Evolutionary conservation across 1,140 invertebrate genomes (phyloP), one percentile per base, ranked within the genome.

Genomic region (Solenopsis fugax): DNA sequence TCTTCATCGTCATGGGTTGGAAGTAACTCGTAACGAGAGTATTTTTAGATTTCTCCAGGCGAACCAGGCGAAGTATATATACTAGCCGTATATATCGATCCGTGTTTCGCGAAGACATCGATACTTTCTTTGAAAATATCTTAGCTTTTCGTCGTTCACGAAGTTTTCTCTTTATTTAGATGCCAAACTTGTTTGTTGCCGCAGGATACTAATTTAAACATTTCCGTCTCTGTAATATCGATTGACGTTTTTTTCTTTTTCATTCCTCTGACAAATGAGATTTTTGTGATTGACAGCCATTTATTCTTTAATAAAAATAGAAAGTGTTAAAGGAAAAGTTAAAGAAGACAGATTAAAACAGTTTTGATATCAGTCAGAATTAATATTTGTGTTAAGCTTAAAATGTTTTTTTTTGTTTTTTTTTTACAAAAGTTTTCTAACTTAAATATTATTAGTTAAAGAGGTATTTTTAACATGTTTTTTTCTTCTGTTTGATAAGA

Each of bases 21-120:
- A 75, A 67, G 88, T 65, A 91, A 93, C 88, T 93, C 90, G 84
- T 89, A 90, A 92, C 86, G 88, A 89, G 89, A 87, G 89, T 90
- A 90, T 91, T 86, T 80, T 88, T 81, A 69, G 82, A 76, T 62
- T 72, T 65, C 48, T 52, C 62, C 48, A 52, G 45, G 21, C 29
- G 50, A 37, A 21, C 4, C 45, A 58, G 29, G 41, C 48, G 13
- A 62, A 67, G 29, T 67, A 16, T 67, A 76, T 24, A 54, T 78
- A 65, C 37, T 24, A n/a, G 45, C 67, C n/a, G n/a, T n/a, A n/a
- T n/a, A n/a, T n/a, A 72, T 82, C 52, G 80, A 73, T 73, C 80
- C 24, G 67, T 84, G 54, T 84, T 75, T 75, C 69, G 54, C n/a
- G 12, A 84, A 84, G 69, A 50, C n/a, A 34, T 73, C 69, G 80